Evolutionary conservation across 2,113 vertebrate species (phyloP), one percentile per base, ranked within the genome.

Genomic region (Oxygymnocypris stewartii): DNA sequence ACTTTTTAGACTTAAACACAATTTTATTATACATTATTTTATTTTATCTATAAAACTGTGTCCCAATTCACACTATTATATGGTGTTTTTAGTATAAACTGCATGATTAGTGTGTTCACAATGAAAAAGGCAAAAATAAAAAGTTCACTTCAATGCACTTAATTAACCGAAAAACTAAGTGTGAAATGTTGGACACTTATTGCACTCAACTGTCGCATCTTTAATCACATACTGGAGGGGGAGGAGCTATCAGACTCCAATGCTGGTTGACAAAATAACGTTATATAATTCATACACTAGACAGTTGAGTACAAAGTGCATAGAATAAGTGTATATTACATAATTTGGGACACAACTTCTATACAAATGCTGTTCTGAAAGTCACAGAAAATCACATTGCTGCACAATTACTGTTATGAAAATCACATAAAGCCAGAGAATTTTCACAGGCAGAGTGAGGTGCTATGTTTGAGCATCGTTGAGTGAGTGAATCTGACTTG

Each of bases 381-480:
- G 61, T 63, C n/a, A 28, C 4, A 25, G 16, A 6, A 65, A 65
- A 28, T 65, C 63, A 13, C 40, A 44, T 74, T n/a, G 5, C 40
- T 25, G 23, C 20, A 14, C 20, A 14, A 14, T 25, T 75, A 47
- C n/a, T 76, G 3, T 28, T 47, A 7, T 13, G 23, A 76, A 76
- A 49, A 8, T 79, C 81, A 86, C 82, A 85, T 5, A 25, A 67
- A 77, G 73, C 5, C 11, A 86, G 87, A 92, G 88, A 91, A 91
- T 40, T 6, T n/a, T 59, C 31, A 13, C 18, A 25, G n/a, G 16
- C 37, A n/a, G 40, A 42, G 7, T 80, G 6, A 59, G 61, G 25
- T n/a, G 2, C 44, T 13, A 25, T 90, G 88, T 91, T 90, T 92
- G 87, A 83, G 79, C 90, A 86, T 86, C 87, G 86, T 90, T 92